These are phyloP conservation scores for Porites lobata DNA, from an alignment of 92 coral and sea anemone species.

Conservation along the genomic window DNA sequence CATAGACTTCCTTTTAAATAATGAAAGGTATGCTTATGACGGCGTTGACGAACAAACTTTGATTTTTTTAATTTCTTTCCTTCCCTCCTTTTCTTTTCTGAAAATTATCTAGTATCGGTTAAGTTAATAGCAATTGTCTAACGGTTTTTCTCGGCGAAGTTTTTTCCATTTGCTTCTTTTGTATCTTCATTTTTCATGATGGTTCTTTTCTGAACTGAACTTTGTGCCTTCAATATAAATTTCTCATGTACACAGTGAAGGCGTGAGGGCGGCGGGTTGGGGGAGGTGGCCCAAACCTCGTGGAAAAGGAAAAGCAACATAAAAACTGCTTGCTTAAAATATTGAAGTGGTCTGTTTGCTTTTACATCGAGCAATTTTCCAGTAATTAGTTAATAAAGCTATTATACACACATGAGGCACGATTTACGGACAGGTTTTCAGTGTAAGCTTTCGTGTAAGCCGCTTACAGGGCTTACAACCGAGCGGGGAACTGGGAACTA, in stretches of 20 bases:
- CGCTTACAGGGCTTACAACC: too few species aligned
- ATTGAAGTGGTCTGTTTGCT: neutral
- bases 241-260: neutral
- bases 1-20: neutral
- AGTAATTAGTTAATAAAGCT: too few species aligned
- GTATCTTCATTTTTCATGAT: neutral
- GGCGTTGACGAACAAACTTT: neutral
- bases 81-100: neutral
- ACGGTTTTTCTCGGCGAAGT: neutral
- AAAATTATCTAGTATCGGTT: neutral
- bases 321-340: too few species aligned
- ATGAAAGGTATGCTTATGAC: neutral
- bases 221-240: neutral
- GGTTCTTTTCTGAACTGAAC: neutral
- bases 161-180: neutral
- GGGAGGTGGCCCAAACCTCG: neutral
- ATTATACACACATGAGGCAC: too few species aligned
- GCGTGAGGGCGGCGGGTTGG: neutral
- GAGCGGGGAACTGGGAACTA: too few species aligned
- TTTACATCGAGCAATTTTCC: too few species aligned
- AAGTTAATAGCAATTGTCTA: neutral
- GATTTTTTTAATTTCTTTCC: neutral
- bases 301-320: neutral
- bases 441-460: too few species aligned
- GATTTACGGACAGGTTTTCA: too few species aligned